Evolutionary conservation across 2,888 invertebrate genomes (phyloP).

Genomic region (Drosophila merina): DNA sequence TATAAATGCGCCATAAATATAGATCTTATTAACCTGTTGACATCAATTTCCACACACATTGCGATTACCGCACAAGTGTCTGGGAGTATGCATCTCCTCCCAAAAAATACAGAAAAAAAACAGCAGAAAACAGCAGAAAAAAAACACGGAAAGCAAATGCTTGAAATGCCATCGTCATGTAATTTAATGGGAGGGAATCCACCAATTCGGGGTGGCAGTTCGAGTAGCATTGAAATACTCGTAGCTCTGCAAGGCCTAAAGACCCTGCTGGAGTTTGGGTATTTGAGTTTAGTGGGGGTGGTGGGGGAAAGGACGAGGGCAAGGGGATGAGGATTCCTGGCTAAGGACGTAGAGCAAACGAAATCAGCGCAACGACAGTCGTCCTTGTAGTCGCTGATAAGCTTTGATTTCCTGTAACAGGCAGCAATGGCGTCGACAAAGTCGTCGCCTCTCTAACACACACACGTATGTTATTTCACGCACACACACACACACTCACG

Average conservation of each 20-base stretch:
- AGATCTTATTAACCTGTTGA: constrained; percentile 57
- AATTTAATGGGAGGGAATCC: constrained; percentile 50
- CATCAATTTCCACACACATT: constrained; percentile 50
- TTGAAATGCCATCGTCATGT: constrained; percentile 52
- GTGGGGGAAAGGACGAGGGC: not conserved
- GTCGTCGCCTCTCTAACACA: constrained; percentile 42
- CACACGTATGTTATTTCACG: constrained; percentile 10
- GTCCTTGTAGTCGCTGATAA: constrained; percentile 51
- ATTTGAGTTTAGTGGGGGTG: constrained; percentile 6
- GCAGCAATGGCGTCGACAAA: constrained; percentile 45
- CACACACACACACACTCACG: not conserved
- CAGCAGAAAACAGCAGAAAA: not conserved
- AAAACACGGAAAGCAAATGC: constrained; percentile 32
- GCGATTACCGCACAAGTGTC: constrained; percentile 41
- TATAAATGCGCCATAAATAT: constrained; percentile 54
- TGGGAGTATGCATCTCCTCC: constrained; percentile 30
- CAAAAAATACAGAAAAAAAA: constrained; percentile 13
- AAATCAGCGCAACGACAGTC: constrained; percentile 54
- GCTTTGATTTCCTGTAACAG: constrained; percentile 55
- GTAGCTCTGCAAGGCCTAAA: constrained; percentile 33
- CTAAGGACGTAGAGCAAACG: constrained; percentile 30
- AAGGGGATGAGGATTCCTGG: not conserved
- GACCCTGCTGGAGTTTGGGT: constrained; percentile 11
- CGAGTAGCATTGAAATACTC: constrained; percentile 39
- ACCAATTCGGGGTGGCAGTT: constrained; percentile 34